These are phyloP conservation scores for Sebastes umbrosus DNA, from an alignment of 2,797 vertebrate genomes.

Conservation along the genomic window DNA sequence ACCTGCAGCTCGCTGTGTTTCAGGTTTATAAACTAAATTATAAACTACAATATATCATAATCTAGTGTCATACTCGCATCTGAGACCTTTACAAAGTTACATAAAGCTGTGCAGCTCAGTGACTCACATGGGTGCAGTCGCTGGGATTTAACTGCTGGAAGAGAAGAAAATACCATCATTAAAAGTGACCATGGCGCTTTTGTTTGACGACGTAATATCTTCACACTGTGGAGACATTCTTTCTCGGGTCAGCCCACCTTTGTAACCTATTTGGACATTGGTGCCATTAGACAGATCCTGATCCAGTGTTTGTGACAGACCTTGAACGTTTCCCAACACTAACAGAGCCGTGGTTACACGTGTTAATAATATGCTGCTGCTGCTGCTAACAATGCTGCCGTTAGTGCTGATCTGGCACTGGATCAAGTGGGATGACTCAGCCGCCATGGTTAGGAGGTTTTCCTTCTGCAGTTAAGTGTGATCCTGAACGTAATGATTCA, in stretches of 20 bases:
- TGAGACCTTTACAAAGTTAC: not conserved
- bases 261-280: not conserved
- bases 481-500: not conserved
- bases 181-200: not conserved
- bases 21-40: not conserved
- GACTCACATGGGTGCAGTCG: not conserved
- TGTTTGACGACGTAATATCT: not conserved
- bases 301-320: constrained; percentile 13
- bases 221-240: not conserved
- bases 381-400: not conserved
- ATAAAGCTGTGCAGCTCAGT: not conserved
- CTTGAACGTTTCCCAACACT: constrained; percentile 1
- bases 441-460: not conserved
- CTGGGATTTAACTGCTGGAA: not conserved
- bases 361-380: constrained; percentile 8
- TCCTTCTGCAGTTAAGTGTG: not conserved
- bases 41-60: not conserved
- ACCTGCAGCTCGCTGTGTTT: constrained; percentile 4
- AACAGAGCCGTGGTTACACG: not conserved
- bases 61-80: no score
- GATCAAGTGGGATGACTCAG: not conserved
- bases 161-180: not conserved
- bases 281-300: constrained; percentile 6
- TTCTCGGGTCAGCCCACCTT: not conserved
- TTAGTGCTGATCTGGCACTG: constrained; percentile 3